These are phyloP conservation scores for Speoplatyrhinus poulsoni DNA, from an alignment of 2,113 vertebrate species.

Conservation along the genomic window DNA sequence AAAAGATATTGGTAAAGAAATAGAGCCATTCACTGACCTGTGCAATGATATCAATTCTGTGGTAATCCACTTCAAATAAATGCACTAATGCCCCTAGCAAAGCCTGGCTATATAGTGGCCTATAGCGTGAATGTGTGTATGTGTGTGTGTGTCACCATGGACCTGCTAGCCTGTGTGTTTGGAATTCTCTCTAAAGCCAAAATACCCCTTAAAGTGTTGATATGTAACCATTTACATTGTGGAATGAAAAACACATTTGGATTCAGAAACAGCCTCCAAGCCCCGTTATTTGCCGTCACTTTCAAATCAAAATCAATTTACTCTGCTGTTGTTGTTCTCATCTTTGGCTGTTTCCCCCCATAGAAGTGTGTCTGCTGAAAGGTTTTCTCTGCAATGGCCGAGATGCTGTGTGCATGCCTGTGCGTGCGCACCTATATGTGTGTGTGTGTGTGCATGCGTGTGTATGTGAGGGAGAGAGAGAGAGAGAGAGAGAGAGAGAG, in stretches of 20 bases:
- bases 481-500: neutral
- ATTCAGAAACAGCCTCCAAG: conserved; percentile 54
- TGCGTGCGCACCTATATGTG: neutral
- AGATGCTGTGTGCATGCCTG: conserved; percentile 21
- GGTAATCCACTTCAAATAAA: conserved; percentile 13
- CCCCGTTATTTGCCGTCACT: conserved; percentile 60
- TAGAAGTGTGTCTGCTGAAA: conserved; percentile 60
- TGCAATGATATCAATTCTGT: conserved; percentile 39
- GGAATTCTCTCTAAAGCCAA: conserved; percentile 37
- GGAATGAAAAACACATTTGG: conserved; percentile 58
- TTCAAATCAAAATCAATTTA: conserved; percentile 71
- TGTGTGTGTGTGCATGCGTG: conserved; percentile 16
- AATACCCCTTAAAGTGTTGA: conserved; percentile 41
- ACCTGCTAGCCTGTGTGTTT: conserved; percentile 12
- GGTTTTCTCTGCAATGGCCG: conserved; percentile 48
- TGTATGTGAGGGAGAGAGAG: conserved; percentile 5
- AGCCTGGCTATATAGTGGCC: neutral
- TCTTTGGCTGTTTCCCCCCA: conserved; percentile 51
- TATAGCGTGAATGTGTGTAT: neutral
- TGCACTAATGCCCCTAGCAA: conserved; percentile 32
- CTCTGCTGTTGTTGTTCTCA: conserved; percentile 49
- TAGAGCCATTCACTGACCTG: conserved; percentile 51
- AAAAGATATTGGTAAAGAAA: conserved; percentile 1
- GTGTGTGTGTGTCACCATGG: neutral
- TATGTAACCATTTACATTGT: conserved; percentile 50